These are phyloP conservation scores for Champsocephalus gunnari DNA, from an alignment of 2,797 vertebrate species.

Conservation along the genomic window DNA sequence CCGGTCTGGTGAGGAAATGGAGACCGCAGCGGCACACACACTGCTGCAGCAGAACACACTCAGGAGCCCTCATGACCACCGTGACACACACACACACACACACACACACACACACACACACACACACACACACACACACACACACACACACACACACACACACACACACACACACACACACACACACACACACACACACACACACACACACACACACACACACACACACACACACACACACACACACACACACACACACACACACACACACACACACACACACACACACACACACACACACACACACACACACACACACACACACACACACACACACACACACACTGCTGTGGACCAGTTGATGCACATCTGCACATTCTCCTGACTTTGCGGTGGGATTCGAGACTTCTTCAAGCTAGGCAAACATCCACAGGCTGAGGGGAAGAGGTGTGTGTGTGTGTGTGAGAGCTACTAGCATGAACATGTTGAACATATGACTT, in stretches of 20 bases:
- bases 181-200: constrained; percentile 24
- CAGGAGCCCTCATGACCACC: constrained; percentile 23
- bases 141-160: neutral
- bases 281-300: constrained; percentile 24
- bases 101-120: constrained; percentile 22
- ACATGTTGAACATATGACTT: constrained; percentile 7
- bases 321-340: constrained; percentile 24
- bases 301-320: constrained; percentile 5
- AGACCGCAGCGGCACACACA: constrained; percentile 58
- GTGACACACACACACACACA: constrained; percentile 16
- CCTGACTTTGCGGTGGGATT: constrained; percentile 46
- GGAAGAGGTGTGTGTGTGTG: constrained; percentile 23
- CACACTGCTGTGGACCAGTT: constrained; percentile 47
- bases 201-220: constrained; percentile 6
- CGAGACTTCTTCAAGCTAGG: constrained; percentile 45
- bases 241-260: neutral
- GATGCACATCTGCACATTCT: constrained; percentile 61
- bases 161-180: constrained; percentile 25
- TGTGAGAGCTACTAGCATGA: constrained; percentile 2
- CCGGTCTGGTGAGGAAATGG: constrained; percentile 67
- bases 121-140: neutral
- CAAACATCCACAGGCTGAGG: constrained; percentile 52
- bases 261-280: constrained; percentile 26
- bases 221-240: neutral
- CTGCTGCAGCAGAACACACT: constrained; percentile 20